Evolutionary conservation across 2,797 vertebrate species (phyloP), one percentile per base, ranked within the genome.

Genomic region (Phaenicophaeus curvirostris): DNA sequence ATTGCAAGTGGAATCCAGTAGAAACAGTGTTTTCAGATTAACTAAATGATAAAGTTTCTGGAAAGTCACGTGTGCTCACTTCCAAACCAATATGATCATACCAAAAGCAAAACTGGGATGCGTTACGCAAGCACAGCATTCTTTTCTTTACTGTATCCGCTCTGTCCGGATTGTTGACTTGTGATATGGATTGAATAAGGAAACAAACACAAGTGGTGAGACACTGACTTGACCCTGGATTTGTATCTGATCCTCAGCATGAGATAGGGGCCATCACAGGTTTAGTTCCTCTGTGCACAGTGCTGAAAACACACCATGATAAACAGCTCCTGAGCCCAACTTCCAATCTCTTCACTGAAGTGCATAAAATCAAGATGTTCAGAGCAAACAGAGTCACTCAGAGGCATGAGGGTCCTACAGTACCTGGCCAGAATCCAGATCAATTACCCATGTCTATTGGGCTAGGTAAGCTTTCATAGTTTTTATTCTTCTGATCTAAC

Each of bases 381-480:
- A 33, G 35, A 13, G n/a, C 80, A 94, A 75, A 88, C 62, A 93
- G 42, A 78, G 9, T 24, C 30, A 30, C 41, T 75, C 30, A 11
- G 23, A 2, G 11, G 27, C 61, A 42, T 0, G 0, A 59, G 57
- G 41, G 67, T 82, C 84, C 76, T 18, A 17, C 16, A 48, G 25
- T 80, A 82, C 35, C 68, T 69, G 81, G 30, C 6, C 41, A 79
- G 6, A 61, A 33, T 6, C 44, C 68, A 82, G 63, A 25, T 73
- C 8, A 3, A 15, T 12, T 83, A 15, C 15, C 7, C 18, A 25
- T 1, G 0, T 21, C 31, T 0, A 0, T 62, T 42, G 7, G 7
- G 8, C 41, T 33, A 51, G 8, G 10, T 30, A 88, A 78, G 21
- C 13, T 59, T 69, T 48, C 31, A 21, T 0, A 50, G 15, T 6